Base-by-base conservation (phyloP, 2,888 invertebrate species). In the Meloe dianella region DNA sequence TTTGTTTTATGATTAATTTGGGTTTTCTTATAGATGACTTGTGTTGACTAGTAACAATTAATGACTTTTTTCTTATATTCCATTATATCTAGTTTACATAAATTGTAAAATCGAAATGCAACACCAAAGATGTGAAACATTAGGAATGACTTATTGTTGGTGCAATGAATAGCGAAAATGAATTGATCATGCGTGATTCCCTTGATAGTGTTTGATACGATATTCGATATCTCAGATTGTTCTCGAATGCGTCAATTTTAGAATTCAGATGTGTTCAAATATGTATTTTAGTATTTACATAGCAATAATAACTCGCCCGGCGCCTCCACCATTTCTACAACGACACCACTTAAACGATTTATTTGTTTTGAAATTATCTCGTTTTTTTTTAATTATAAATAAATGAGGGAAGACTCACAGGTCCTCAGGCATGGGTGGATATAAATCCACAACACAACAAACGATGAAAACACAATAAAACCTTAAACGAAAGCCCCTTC, bases 1-100 rank as follows among this genome's bases (percentile, higher is more conserved):
- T 68, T 68, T 68, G 68, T 68, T 58, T 68, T 63, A 68, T 65
- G 68, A 68, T 68, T 68, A 68, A 68, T 68, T 68, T 65, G 47
- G 65, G 68, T 68, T 68, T 27, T 54, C 54, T 54, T 68, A 65
- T 63, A 60, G 57, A 14, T 4, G 14, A 65, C 29, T 64, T 57
- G 61, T 32, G 60, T 51, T 22, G 51, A 38, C 6, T 2, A n/a
- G n/a, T n/a, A 35, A 20, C 9, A 9, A 47, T 7, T 10, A 32
- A 32, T 32, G 32, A 5, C 7, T 1, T 32, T 5, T 32, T 32
- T 32, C 4, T 27, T 2, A 27, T 4, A 27, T 4, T 27, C 27
- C 2, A 27, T 27, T 3, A 27, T 27, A 27, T 27, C 4, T 27
- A 27, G 27, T 27, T 27, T 4, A 27, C 27, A 27, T 27, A 27